A percentile compares a stretch with the other conserved stretches of the same genome.
phyloP scores from a whole-genome alignment of 2,113 vertebrate species.

The Pelodiscus sinensis region DNA sequence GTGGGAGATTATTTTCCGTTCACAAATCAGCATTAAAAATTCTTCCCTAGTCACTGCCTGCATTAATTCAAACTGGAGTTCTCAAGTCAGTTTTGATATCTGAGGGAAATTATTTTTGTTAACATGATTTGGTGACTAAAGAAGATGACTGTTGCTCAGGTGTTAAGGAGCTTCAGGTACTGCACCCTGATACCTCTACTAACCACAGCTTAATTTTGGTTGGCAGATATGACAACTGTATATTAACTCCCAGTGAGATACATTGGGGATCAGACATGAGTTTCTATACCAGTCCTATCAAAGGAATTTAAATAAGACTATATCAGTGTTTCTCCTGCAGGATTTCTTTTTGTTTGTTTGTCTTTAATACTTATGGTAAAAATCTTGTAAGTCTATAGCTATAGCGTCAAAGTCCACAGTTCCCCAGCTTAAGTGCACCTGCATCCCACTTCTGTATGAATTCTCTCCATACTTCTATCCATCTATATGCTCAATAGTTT shows the following conservation, averaged over 20 bases:
- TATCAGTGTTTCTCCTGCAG: background rate
- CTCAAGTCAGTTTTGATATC: background rate
- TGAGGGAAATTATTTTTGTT: background rate
- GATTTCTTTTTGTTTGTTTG: background rate
- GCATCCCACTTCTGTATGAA: background rate
- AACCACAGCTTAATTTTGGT: background rate
- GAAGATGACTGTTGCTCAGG: background rate
- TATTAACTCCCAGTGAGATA: background rate
- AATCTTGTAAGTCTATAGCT: background rate
- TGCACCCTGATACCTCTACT: background rate
- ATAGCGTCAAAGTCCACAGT: background rate
- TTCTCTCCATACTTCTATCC: background rate
- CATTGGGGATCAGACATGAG: background rate
- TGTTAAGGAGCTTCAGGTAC: background rate
- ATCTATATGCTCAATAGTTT: background rate
- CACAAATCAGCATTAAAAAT: background rate
- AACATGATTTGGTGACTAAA: background rate
- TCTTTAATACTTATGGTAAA: background rate
- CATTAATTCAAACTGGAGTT: no score
- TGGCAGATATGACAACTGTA: background rate
- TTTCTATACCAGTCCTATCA: background rate
- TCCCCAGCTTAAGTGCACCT: background rate
- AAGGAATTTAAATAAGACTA: background rate
- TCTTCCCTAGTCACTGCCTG: no score
- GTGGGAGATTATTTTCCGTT: background rate